phyloP scores from a whole-genome alignment of 1,140 invertebrate species.

The Atopsyche davidsoni region DNA sequence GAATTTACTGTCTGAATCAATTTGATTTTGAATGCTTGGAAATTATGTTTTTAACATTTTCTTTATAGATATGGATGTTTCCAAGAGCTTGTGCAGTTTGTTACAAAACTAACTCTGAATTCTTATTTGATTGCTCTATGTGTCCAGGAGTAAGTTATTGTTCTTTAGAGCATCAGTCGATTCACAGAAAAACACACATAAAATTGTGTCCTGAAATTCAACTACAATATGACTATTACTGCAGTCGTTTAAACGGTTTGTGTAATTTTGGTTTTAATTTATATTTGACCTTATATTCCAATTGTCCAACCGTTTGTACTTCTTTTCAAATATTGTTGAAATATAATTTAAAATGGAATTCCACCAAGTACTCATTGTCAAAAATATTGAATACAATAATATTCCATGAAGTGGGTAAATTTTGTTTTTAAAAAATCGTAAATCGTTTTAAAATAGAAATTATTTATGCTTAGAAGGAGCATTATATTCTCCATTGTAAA shows the following conservation, averaged over 20 bases:
- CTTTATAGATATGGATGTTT: conserved; percentile 35
- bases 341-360: background rate
- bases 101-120: conserved; percentile 20
- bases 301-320: no score
- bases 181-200: conserved; percentile 27
- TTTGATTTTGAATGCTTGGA: background rate
- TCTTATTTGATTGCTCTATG: conserved; percentile 28
- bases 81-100: conserved; percentile 34
- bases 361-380: no score
- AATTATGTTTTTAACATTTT: no score
- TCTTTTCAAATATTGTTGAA: no score
- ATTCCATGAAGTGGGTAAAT: no score
- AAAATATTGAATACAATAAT: no score
- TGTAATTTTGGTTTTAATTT: conserved; percentile 7
- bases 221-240: conserved; percentile 25
- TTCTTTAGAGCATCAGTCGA: conserved; percentile 29
- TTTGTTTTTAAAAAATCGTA: no score
- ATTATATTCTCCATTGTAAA: no score
- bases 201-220: conserved; percentile 31
- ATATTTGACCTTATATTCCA: no score
- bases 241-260: conserved; percentile 14
- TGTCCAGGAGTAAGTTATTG: conserved; percentile 36
- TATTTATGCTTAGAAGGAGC: no score
- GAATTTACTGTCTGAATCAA: background rate
- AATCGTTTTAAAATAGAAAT: no score